These are phyloP conservation scores for Coranthus polyacanthus DNA, from an alignment of 2,797 vertebrate genomes.

Conservation along the genomic window DNA sequence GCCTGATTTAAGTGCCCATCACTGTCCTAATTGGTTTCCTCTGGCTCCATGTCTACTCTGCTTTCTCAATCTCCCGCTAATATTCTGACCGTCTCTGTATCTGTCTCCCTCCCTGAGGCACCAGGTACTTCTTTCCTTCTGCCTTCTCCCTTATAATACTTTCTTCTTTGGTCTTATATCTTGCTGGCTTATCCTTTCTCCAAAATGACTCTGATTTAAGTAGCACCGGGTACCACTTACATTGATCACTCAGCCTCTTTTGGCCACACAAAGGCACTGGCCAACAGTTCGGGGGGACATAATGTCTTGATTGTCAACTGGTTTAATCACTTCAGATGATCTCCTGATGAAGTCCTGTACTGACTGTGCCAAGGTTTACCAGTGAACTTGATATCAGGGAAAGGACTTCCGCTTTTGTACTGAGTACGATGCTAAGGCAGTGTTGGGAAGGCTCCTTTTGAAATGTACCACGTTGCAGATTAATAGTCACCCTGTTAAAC, in stretches of 20 bases:
- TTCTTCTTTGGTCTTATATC: slow-evolving; percentile 21
- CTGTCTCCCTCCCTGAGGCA: slow-evolving; percentile 33
- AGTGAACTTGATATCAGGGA: slow-evolving; percentile 2
- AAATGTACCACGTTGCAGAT: too few relatives aligned
- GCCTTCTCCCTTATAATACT: slow-evolving; percentile 15
- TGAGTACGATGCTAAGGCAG: too few relatives aligned
- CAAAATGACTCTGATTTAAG: slow-evolving; percentile 47
- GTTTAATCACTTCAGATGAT: slow-evolving; percentile 45
- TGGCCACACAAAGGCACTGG: slow-evolving; percentile 46
- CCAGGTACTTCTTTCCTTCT: slow-evolving; percentile 29
- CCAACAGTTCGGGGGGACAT: slow-evolving; percentile 27
- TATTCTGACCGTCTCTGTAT: slow-evolving; percentile 47
- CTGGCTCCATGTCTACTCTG: slow-evolving; percentile 64
- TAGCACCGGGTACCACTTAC: slow-evolving; percentile 23
- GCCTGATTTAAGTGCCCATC: slow-evolving; percentile 77
- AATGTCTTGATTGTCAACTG: slow-evolving; percentile 32
- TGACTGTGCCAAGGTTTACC: slow-evolving; percentile 27
- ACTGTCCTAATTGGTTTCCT: slow-evolving; percentile 78
- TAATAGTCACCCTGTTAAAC: too few relatives aligned
- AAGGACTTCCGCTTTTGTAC: too few relatives aligned
- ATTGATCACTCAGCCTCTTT: slow-evolving; percentile 42
- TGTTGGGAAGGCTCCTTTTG: too few relatives aligned
- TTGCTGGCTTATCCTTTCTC: slow-evolving; percentile 3
- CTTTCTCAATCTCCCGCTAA: slow-evolving; percentile 53
- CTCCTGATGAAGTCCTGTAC: slow-evolving; percentile 32